These are phyloP conservation scores for Oligia latruncula DNA, from an alignment of 2,888 invertebrate species.

Conservation along the genomic window DNA sequence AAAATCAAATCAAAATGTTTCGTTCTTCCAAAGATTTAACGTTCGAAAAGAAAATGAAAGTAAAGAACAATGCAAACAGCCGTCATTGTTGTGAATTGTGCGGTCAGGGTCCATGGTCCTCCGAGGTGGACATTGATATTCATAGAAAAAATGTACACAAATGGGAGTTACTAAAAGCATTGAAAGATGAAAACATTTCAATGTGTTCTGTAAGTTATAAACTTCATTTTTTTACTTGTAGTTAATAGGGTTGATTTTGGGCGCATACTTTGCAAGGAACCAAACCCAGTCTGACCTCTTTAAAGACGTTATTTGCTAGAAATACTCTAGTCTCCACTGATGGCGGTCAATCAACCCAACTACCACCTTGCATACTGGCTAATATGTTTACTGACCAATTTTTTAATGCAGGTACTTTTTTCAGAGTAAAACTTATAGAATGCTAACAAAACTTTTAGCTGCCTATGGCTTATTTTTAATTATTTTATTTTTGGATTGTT, in stretches of 20 bases:
- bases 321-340: background rate
- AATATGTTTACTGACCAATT: background rate
- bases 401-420: background rate
- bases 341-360: background rate
- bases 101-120: constrained; percentile 67
- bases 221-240: background rate
- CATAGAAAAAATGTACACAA: constrained; percentile 71
- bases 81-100: constrained; percentile 70
- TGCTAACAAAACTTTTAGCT: too few relatives aligned
- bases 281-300: background rate
- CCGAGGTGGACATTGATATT: constrained; percentile 76
- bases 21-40: constrained; percentile 47
- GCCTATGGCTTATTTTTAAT: too few relatives aligned
- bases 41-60: background rate
- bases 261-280: background rate
- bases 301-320: background rate
- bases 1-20: constrained; percentile 52
- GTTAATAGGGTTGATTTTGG: background rate
- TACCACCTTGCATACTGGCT: background rate
- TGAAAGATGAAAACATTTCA: constrained; percentile 28
- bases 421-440: background rate
- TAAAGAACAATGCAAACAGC: background rate
- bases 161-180: constrained; percentile 19
- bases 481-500: too few relatives aligned
- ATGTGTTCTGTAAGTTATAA: constrained; percentile 61